phyloP scores from a whole-genome alignment of 1,140 invertebrate genomes.

The Diuraphis noxia region DNA sequence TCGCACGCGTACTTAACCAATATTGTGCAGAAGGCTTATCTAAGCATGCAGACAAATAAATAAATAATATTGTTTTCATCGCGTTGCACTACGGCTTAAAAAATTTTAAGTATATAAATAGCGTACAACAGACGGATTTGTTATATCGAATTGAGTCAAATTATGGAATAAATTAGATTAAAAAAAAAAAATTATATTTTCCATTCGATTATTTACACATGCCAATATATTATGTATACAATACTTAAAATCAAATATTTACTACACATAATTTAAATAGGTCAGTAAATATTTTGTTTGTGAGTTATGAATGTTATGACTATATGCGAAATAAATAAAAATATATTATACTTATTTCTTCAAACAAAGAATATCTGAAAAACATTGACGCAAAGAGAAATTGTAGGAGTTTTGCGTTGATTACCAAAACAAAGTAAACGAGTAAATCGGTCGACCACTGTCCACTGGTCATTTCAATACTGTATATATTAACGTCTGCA shows the following conservation, averaged over 20 bases:
- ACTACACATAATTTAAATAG: not conserved
- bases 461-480: not conserved
- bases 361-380: not conserved
- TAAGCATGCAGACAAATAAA: not conserved
- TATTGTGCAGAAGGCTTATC: not conserved
- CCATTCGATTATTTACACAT: not conserved
- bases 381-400: not conserved
- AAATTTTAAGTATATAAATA: not conserved
- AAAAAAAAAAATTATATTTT: not conserved
- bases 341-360: not conserved
- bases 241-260: not conserved
- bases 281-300: slow-evolving; percentile 11
- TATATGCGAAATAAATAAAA: not conserved
- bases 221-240: not conserved
- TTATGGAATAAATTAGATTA: not conserved
- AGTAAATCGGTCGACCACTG: not conserved
- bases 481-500: not conserved
- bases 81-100: not conserved
- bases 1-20: not conserved
- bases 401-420: not conserved
- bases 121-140: not conserved
- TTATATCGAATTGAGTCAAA: not conserved
- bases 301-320: not conserved
- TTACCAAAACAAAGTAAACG: not conserved
- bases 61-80: not conserved